phyloP scores from a whole-genome alignment of 2,797 vertebrate species.

The Rhodeus uyekii region DNA sequence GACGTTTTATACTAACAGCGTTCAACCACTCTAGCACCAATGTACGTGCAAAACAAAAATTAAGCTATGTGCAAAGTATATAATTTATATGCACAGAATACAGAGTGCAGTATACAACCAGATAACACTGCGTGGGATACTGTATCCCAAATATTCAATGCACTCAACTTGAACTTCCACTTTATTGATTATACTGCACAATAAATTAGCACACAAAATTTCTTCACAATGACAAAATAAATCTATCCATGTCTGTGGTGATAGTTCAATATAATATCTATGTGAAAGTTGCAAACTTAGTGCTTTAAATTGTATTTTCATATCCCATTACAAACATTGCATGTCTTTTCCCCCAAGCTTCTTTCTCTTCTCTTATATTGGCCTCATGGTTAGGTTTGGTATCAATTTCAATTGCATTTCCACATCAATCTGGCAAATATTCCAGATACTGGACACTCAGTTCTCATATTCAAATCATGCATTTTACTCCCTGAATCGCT shows the following conservation, averaged over 20 bases:
- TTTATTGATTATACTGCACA: constrained; percentile 3
- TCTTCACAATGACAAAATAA: neutral
- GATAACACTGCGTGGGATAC: neutral
- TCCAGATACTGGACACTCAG: neutral
- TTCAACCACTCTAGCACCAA: no score
- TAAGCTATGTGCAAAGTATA: neutral
- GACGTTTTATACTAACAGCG: no score
- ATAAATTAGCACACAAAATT: neutral
- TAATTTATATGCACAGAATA: neutral
- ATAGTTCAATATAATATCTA: neutral
- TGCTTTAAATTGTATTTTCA: neutral
- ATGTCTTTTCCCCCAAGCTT: neutral
- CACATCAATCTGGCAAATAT: neutral
- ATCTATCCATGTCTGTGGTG: neutral
- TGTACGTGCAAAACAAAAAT: no score
- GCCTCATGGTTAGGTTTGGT: neutral
- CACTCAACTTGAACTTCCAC: neutral
- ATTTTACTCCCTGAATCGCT: neutral
- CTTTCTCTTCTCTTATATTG: neutral
- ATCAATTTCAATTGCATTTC: neutral
- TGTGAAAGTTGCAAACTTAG: neutral
- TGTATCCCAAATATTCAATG: neutral
- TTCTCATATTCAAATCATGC: neutral
- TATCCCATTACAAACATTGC: neutral
- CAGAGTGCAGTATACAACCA: neutral